Base-by-base conservation (phyloP, 35 echinoderm and acorn worm species). In the Apostichopus californicus region DNA sequence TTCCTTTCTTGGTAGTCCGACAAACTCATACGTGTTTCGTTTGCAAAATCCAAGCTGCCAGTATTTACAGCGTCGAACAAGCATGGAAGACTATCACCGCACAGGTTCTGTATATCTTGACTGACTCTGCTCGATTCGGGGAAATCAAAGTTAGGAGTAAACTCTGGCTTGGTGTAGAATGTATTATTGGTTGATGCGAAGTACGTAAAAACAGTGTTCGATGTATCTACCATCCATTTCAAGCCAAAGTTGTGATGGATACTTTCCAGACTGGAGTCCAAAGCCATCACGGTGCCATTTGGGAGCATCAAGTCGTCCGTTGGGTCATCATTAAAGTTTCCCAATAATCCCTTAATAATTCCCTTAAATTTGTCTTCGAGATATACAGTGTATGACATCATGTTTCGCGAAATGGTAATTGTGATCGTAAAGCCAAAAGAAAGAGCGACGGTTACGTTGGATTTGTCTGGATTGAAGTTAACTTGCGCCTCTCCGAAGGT, bases 261-360 rank as follows among this genome's bases (percentile, higher is more conserved):
- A 23, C 22, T 18, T 65, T 11, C 25, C 13, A 87, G 60, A 87
- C 57, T 65, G 14, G 86, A 87, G 46, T 87, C 56, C 9, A 59
- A 12, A 87, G 86, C n/a, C 6, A 87, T 0, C 18, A 63, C 28
- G 11, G 57, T 61, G 14, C 90, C 90, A 87, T 87, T 88, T 46
- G 57, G 82, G n/a, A 73, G 54, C 34, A 55, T 81, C 53, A 93
- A 90, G 73, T 95, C 94, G 34, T 95, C 94, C 6, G 88, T 78
- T 65, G 94, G 91, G 60, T 95, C 86, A 73, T 81, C 94, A 26
- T 95, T 95, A 6, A 95, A 81, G 70, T 95, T 95, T 15, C 94
- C 94, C 12, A 95, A 72, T 13, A 95, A 87, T 24, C 94, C 94
- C 20, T 53, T 5, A 58, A 90, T 61, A 58, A 73, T 46, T 14